Evolutionary conservation across 2,888 invertebrate genomes (phyloP).

Genomic region (Pachliopta kotzebuea): DNA sequence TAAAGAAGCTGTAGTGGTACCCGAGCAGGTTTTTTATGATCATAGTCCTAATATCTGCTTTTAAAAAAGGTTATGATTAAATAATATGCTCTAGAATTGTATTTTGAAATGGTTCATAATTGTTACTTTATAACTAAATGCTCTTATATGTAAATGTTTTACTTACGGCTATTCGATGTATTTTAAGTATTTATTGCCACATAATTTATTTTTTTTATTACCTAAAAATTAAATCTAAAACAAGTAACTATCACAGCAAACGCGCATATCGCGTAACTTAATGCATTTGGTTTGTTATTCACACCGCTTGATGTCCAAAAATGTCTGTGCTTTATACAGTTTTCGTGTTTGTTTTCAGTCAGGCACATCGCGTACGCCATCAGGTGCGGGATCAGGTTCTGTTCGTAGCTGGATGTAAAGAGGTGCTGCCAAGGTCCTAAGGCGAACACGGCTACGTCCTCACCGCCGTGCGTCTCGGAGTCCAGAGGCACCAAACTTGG

Average conservation of each 20-base stretch:
- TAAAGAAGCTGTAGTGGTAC: too few species aligned
- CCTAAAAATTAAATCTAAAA: slow-evolving; percentile 38
- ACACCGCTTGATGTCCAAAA: slow-evolving; percentile 40
- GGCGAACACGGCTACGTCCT: slow-evolving; percentile 88
- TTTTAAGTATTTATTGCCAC: slow-evolving; percentile 32
- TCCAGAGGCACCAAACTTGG: slow-evolving; percentile 82
- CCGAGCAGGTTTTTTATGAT: too few species aligned
- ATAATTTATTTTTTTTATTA: slow-evolving; percentile 22
- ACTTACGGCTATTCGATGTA: slow-evolving; percentile 18
- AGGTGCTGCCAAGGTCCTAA: slow-evolving; percentile 89
- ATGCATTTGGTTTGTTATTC: slow-evolving; percentile 35
- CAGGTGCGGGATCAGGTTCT: slow-evolving; percentile 87
- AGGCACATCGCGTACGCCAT: slow-evolving; percentile 87
- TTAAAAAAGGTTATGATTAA: too few species aligned
- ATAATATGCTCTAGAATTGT: too few species aligned
- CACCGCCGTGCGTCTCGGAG: slow-evolving; percentile 87
- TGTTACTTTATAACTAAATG: not conserved
- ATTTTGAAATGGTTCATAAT: not conserved
- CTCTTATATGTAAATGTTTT: too few species aligned
- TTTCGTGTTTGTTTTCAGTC: slow-evolving; percentile 72
- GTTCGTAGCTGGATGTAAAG: slow-evolving; percentile 89
- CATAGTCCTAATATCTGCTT: too few species aligned
- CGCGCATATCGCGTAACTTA: slow-evolving; percentile 36
- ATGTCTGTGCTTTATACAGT: slow-evolving; percentile 44
- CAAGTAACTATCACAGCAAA: slow-evolving; percentile 50